phyloP scores from a whole-genome alignment of 2,797 vertebrate species.

The Sciaenops ocellatus region DNA sequence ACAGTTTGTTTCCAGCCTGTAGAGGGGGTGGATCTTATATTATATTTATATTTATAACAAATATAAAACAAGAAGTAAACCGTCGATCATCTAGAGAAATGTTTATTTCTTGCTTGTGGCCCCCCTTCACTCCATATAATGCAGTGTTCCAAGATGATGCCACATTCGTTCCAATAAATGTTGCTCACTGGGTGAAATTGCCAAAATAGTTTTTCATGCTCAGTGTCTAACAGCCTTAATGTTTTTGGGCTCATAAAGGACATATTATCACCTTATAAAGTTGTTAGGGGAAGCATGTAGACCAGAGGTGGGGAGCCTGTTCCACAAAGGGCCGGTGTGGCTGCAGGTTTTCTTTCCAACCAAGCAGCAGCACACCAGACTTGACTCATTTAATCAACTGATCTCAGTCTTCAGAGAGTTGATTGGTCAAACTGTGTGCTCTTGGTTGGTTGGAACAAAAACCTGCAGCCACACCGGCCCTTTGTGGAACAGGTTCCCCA shows the following conservation, averaged over 20 bases:
- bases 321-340: too few relatives aligned
- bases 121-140: background rate
- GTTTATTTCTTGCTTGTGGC: background rate
- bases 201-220: background rate
- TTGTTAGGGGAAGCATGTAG: too few relatives aligned
- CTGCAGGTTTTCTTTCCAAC: too few relatives aligned
- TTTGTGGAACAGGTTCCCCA: too few relatives aligned
- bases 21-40: background rate
- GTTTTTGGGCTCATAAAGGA: background rate
- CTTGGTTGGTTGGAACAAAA: too few relatives aligned
- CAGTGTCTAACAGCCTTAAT: background rate
- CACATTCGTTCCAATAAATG: conserved; percentile 1
- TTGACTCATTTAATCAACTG: too few relatives aligned
- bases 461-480: too few relatives aligned
- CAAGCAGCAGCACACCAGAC: too few relatives aligned
- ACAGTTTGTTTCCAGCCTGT: conserved; percentile 34
- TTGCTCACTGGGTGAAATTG: too few relatives aligned
- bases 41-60: background rate
- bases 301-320: too few relatives aligned
- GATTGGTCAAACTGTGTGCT: too few relatives aligned
- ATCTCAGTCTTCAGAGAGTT: too few relatives aligned
- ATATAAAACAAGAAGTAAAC: background rate
- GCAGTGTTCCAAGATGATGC: background rate
- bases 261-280: background rate
- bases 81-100: background rate